phyloP scores from a whole-genome alignment of 2,888 invertebrate species.

The Noctua comes region DNA sequence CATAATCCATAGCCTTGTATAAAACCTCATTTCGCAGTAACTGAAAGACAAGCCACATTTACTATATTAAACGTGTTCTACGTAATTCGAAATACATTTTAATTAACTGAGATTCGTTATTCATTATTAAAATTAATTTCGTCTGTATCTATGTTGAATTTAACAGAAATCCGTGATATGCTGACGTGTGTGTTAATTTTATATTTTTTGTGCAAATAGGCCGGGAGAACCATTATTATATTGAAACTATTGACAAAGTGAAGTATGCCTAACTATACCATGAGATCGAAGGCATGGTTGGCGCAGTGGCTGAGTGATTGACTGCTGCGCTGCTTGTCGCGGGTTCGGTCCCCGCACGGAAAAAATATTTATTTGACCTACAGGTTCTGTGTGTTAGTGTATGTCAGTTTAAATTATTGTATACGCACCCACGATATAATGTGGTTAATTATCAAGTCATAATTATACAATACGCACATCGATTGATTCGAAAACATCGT shows the following conservation, averaged over 20 bases:
- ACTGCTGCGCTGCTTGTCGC: background rate
- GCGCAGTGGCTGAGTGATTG: background rate
- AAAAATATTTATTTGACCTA: too few relatives aligned
- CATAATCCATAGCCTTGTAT: background rate
- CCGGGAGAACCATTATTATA: too few relatives aligned
- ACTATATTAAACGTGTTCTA: slow-evolving; percentile 4
- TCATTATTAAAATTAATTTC: slow-evolving; percentile 33
- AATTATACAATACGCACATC: too few relatives aligned
- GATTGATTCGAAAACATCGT: too few relatives aligned
- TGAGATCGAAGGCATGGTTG: background rate
- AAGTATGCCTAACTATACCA: background rate
- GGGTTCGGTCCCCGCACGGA: too few relatives aligned
- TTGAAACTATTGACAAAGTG: background rate
- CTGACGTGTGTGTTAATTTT: background rate
- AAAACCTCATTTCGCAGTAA: background rate
- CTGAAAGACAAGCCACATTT: background rate
- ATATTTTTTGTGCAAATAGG: background rate
- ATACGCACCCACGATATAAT: too few relatives aligned
- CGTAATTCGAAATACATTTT: slow-evolving; percentile 28
- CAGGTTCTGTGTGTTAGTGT: too few relatives aligned
- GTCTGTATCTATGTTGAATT: background rate
- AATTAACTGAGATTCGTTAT: slow-evolving; percentile 33
- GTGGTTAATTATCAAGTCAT: too few relatives aligned
- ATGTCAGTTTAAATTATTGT: too few relatives aligned
- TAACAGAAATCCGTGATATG: slow-evolving; percentile 18